Conservation (phyloP, 2,797 vertebrate genomes). For the Gallinago solitaria region DNA sequence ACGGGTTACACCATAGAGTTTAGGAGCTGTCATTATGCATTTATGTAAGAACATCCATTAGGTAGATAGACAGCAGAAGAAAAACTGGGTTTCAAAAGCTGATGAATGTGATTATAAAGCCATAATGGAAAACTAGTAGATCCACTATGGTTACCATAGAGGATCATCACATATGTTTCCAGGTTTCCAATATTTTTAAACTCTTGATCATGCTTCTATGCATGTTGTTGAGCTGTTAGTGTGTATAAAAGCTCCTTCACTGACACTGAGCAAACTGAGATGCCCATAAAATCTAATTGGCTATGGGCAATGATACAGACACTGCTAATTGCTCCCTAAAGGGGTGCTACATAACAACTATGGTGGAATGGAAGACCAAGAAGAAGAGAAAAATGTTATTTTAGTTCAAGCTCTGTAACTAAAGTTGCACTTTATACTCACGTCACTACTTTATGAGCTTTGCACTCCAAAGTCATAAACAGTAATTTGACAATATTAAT, state of each 20-base stretch:
- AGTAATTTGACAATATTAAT: background rate
- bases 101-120: background rate
- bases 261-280: background rate
- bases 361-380: background rate
- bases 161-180: background rate
- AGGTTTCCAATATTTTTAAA: background rate
- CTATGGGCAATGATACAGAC: background rate
- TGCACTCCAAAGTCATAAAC: background rate
- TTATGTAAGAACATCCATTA: background rate
- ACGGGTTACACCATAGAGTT: background rate
- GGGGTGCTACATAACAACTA: background rate
- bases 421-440: background rate
- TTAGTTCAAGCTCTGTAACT: background rate
- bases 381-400: background rate
- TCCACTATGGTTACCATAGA: background rate
- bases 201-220: background rate
- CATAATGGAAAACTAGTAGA: background rate
- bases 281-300: background rate
- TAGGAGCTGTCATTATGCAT: background rate
- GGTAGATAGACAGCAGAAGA: background rate
- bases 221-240: background rate
- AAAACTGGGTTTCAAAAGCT: background rate
- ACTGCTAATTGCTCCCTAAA: background rate
- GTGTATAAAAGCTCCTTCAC: background rate
- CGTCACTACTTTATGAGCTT: background rate